Percentiles rank a stretch among this genome's conserved stretches.
Evolutionary conservation across 2,113 vertebrate species (phyloP).

Genomic region (Tapirus terrestris): DNA sequence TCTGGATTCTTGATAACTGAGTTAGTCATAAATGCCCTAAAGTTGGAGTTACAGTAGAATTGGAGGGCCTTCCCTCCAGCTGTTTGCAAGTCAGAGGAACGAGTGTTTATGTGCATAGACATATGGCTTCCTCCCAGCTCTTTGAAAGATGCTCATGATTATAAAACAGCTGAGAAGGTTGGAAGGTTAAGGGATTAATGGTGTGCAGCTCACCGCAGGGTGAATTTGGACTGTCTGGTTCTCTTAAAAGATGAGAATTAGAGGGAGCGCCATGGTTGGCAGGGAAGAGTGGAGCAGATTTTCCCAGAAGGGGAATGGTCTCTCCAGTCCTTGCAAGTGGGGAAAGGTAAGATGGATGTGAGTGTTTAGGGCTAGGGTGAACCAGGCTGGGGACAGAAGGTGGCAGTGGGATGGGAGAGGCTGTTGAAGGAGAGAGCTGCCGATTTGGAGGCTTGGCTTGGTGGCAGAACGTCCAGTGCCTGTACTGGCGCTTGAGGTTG

Average conservation of each 20-base stretch:
- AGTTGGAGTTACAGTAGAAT: background rate
- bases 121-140: background rate
- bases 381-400: background rate
- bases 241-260: background rate
- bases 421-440: background rate
- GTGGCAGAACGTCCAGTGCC: background rate
- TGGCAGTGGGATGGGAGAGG: background rate
- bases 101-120: background rate
- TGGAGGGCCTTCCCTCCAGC: background rate
- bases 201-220: background rate
- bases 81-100: background rate
- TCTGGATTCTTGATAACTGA: background rate
- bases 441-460: fast-evolving
- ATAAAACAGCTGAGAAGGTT: background rate
- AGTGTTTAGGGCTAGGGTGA: background rate
- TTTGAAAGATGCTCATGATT: background rate
- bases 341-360: background rate
- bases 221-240: background rate
- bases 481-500: background rate
- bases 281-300: background rate
- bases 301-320: background rate
- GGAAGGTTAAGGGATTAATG: background rate
- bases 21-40: background rate
- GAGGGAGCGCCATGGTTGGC: background rate
- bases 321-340: background rate